Evolutionary conservation across 2,797 vertebrate genomes (phyloP).

Genomic region (Otus scops): DNA sequence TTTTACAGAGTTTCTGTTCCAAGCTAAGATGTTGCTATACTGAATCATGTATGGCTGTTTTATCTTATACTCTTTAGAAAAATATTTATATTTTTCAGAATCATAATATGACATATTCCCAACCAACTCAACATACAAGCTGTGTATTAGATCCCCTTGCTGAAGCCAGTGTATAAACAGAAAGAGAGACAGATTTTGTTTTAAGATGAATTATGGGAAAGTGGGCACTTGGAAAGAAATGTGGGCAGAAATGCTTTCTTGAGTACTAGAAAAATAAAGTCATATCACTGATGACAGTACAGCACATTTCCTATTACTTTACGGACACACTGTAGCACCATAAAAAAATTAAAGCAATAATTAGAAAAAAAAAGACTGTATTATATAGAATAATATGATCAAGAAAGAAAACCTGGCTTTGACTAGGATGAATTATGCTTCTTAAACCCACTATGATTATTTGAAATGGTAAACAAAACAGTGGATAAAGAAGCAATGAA

Average conservation of each 20-base stretch:
- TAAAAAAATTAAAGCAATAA: not conserved
- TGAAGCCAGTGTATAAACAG: not conserved
- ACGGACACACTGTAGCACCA: not conserved
- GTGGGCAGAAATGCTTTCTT: not conserved
- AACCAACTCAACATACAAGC: not conserved
- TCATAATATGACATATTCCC: not conserved
- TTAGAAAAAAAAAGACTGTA: not conserved
- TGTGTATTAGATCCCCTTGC: not conserved
- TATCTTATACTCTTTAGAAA: not conserved
- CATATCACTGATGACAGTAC: not conserved
- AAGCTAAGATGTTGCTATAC: not conserved
- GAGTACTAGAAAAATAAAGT: not conserved
- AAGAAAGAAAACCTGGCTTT: not conserved
- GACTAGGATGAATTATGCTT: not conserved
- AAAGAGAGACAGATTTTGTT: not conserved
- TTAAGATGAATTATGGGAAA: not conserved
- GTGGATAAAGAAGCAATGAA: not conserved
- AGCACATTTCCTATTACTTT: not conserved
- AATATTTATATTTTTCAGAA: not conserved
- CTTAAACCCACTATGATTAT: not conserved
- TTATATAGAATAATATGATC: not conserved
- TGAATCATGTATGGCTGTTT: not conserved
- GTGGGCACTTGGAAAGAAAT: not conserved
- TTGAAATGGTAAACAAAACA: conserved; percentile 5
- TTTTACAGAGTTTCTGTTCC: not conserved